These are phyloP conservation scores for Siniperca knerii DNA, from an alignment of 2,113 vertebrate genomes.

Conservation along the genomic window DNA sequence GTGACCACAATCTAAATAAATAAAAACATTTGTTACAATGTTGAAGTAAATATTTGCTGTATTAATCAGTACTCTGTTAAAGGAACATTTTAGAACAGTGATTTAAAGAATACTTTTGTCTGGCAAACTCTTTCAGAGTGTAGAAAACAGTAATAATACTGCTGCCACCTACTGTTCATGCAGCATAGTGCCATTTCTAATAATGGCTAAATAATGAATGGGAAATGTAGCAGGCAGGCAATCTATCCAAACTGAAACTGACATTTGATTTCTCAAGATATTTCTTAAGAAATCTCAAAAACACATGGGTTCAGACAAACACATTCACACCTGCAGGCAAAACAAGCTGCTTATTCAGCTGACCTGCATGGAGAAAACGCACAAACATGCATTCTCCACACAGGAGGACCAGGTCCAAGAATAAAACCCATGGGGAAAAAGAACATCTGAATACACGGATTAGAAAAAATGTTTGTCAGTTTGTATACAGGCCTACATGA, in stretches of 20 bases:
- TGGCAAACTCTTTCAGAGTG: constrained; percentile 70
- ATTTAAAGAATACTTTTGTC: constrained; percentile 64
- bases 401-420: constrained; percentile 29
- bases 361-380: constrained; percentile 10
- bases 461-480: constrained; percentile 5
- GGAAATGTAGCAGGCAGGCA: constrained; percentile 35
- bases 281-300: constrained; percentile 6
- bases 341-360: constrained; percentile 31
- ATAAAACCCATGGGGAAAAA: constrained; percentile 12
- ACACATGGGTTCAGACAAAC: background rate
- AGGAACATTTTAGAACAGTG: constrained; percentile 56
- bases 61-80: constrained; percentile 64
- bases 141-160: constrained; percentile 54
- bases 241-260: constrained; percentile 25
- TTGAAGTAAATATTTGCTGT: constrained; percentile 59
- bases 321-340: constrained; percentile 21
- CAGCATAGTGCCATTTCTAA: constrained; percentile 47
- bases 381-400: constrained; percentile 3
- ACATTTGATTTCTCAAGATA: constrained; percentile 29
- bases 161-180: constrained; percentile 75
- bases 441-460: constrained; percentile 39
- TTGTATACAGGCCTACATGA: constrained; percentile 33
- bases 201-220: constrained; percentile 26
- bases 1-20: constrained; percentile 78
- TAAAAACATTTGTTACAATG: constrained; percentile 74